Conservation (phyloP, 1,140 invertebrate species). For the Cydia fagiglandana region DNA sequence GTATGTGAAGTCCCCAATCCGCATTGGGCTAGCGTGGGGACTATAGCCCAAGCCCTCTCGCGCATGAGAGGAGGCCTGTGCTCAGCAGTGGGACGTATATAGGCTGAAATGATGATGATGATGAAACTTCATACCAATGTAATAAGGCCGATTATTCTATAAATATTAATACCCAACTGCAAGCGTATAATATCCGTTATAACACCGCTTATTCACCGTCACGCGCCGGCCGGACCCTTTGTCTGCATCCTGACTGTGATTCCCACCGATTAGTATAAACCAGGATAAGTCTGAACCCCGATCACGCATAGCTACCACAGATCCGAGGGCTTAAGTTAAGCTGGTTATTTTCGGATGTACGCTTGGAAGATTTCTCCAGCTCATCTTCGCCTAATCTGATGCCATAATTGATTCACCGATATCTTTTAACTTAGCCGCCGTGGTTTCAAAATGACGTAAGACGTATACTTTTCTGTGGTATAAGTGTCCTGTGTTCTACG, state of each 20-base stretch:
- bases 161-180: not conserved
- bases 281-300: not conserved
- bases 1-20: too few relatives aligned
- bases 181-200: not conserved
- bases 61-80: too few relatives aligned
- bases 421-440: constrained; percentile 40
- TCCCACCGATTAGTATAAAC: not conserved
- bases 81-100: too few relatives aligned
- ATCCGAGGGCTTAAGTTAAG: not conserved
- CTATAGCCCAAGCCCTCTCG: too few relatives aligned
- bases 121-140: not conserved
- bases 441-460: not conserved
- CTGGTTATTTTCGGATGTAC: not conserved
- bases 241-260: constrained; percentile 34
- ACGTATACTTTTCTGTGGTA: not conserved
- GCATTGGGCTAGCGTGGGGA: too few relatives aligned
- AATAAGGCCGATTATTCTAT: not conserved
- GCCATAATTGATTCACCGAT: constrained; percentile 63
- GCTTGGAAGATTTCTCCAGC: constrained; percentile 34
- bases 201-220: constrained; percentile 56
- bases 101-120: too few relatives aligned
- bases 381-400: constrained; percentile 66
- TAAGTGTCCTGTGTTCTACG: not conserved
- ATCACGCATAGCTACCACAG: not conserved
- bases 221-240: constrained; percentile 54